Conservation (phyloP, 2,113 vertebrate species). For the Cryptoleucopteryx plumbea region DNA sequence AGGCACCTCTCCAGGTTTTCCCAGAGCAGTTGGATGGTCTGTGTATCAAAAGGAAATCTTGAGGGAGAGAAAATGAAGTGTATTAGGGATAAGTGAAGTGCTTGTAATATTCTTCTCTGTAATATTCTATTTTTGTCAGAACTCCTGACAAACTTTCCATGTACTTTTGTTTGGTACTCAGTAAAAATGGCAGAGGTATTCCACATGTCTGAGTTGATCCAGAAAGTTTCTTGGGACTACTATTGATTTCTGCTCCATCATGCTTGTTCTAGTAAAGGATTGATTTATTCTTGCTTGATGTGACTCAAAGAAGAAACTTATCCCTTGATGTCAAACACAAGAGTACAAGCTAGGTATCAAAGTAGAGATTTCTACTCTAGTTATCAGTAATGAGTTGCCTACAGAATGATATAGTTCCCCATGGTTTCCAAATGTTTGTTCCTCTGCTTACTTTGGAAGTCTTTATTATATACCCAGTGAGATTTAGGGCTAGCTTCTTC, state of each 20-base stretch:
- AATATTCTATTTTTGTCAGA: neutral
- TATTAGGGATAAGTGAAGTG: neutral
- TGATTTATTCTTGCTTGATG: neutral
- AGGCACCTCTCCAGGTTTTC: neutral
- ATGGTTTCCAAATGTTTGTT: neutral
- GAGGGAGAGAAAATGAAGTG: neutral
- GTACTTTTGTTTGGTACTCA: neutral
- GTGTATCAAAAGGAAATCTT: neutral
- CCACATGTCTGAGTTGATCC: neutral
- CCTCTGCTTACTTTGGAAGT: neutral
- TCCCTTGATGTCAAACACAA: neutral
- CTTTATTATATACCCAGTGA: neutral
- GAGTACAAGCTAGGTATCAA: neutral
- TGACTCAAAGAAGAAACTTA: neutral
- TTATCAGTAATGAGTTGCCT: neutral
- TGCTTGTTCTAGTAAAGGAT: neutral
- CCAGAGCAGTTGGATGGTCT: neutral
- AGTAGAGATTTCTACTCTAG: neutral
- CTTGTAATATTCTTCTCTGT: neutral
- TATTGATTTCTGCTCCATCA: neutral
- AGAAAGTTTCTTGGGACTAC: neutral
- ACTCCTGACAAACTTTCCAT: neutral
- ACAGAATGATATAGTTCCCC: neutral
- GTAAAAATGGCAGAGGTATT: neutral
- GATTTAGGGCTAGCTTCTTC: neutral